Evolutionary conservation across 2,797 vertebrate genomes (phyloP).

Genomic region (Choloepus didactylus): DNA sequence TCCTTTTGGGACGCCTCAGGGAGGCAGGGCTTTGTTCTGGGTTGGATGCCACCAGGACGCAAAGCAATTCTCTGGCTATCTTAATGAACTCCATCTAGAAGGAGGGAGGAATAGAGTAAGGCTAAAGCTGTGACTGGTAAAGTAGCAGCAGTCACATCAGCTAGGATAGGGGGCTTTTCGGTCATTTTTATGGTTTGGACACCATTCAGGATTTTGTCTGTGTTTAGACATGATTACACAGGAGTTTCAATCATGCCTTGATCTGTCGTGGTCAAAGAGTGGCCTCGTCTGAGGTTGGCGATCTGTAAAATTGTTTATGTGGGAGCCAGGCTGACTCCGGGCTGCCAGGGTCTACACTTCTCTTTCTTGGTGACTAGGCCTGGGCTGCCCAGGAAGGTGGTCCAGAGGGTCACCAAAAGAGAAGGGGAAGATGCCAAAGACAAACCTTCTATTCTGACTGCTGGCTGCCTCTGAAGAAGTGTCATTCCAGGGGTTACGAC

Average conservation of each 20-base stretch:
- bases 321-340: background rate
- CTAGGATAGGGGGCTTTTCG: background rate
- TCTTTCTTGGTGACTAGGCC: rapidly evolving
- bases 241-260: background rate
- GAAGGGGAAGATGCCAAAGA: background rate
- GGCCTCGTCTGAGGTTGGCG: background rate
- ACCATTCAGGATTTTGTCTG: background rate
- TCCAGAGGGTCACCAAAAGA: background rate
- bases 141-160: rapidly evolving
- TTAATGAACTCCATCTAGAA: background rate
- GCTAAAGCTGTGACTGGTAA: rapidly evolving
- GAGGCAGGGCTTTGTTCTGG: background rate
- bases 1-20: background rate
- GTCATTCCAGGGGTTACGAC: background rate
- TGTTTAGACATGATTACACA: background rate
- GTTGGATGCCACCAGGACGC: background rate
- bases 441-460: background rate
- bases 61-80: background rate
- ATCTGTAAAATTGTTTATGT: background rate
- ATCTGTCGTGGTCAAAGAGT: too few relatives aligned
- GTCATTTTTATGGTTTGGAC: background rate
- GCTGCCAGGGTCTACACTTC: too few relatives aligned
- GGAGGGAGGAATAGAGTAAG: background rate
- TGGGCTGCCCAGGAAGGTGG: too few relatives aligned
- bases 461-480: background rate